Base-by-base conservation (phyloP, 2,797 vertebrate genomes). In the Stomatorhinus walkeri region DNA sequence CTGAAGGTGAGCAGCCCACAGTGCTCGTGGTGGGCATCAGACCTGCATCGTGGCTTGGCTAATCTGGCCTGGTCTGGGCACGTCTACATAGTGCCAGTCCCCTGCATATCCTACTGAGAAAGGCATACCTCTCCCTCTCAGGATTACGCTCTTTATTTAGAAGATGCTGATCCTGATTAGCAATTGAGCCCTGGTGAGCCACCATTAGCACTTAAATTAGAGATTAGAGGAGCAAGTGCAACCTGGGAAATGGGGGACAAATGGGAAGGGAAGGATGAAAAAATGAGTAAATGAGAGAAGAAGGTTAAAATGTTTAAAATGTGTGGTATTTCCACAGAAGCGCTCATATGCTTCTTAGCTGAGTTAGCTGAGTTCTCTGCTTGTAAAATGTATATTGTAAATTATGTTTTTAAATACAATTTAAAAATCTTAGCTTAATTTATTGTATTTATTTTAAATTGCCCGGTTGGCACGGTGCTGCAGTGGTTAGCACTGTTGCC, bases 91-190 rank as follows among this genome's bases (percentile, higher is more conserved):
- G 64, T 16, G 64, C 32, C 28, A 12, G 61, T 36, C 28, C 64
- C 28, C 64, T 36, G 14, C 28, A 5, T 19, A 36, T 76, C 32
- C 14, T 36, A 4, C 22, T 76, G 12, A 76, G 28, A 19, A 8
- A 19, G 14, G 16, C 16, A 40, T 14, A 43, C 36, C 72, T 79
- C 72, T 43, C 43, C 10, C 14, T 89, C 89, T 0, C 49, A 91
- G 93, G 95, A 96, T 96, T 96, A 96, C 91, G 93, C 91, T 93
- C 94, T 95, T 95, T 94, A 94, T 94, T 94, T 94, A 95, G 94
- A 93, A 90, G 90, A 87, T 79, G 92, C 88, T 93, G 93, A 94
- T 95, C 94, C 94, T 93, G 91, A 94, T 94, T 94, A 94, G 85
- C 89, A 89, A 72, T 36, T 36, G 46, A 51, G 22, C 46, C 19